Base-by-base conservation (phyloP, 2,113 vertebrate genomes). In the Chrysemys picta region DNA sequence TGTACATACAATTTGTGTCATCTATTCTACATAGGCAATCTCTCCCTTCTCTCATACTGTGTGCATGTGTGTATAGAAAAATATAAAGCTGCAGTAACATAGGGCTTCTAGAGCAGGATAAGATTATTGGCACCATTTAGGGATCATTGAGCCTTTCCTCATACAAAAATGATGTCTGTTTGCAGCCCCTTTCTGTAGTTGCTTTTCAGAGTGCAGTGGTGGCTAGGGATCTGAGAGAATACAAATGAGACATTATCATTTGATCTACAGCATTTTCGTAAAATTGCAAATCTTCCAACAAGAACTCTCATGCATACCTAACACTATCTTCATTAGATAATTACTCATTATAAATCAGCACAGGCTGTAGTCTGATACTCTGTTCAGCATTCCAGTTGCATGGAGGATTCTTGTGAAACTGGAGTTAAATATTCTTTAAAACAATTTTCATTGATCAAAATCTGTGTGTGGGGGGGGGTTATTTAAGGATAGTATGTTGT, bases 171-270 rank as follows among this genome's bases (percentile, higher is more conserved):
- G 50, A 62, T 81, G 91, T 83, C 45, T 54, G 56, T 93, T 91
- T 96, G 91, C 92, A 96, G 91, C 19, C 78, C 75, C 42, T 90
- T 94, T 96, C 88, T 94, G 47, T 31, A 80, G 91, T 85, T 95
- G 72, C 93, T 95, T 93, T 78, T 24, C 0, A 3, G 85, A 97
- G 91, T 85, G 62, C 91, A 96, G 62, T 25, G 88, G 50, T 14
- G 85, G 17, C 75, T 47, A 56, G 76, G 89, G 53, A 90, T 53
- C 80, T 25, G 10, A 95, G 78, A 94, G 90, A 96, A 97, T 96
- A 91, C 83, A 81, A 96, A 97, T 97, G 93, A 97, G 87, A 65
- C n/a, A 83, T 94, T 95, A 97, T 96, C 65, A 96, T 95, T 91
- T 94, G 87, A 97, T 97, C 88, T 95, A 87, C 75, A 96, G 69